Evolutionary conservation across 2,888 invertebrate species (phyloP).

Genomic region (Argyresthia goedartella): DNA sequence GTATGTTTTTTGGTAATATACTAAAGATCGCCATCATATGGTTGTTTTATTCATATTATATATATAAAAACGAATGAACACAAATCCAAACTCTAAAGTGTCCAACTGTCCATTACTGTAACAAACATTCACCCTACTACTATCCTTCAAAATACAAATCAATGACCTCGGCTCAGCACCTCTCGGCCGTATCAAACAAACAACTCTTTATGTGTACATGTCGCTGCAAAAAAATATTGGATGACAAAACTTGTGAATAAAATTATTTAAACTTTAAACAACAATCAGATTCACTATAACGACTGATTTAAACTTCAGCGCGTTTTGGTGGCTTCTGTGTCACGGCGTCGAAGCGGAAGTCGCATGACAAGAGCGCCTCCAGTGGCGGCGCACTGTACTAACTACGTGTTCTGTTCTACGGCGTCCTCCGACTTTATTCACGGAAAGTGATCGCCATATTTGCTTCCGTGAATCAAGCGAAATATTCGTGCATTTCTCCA

Average conservation of each 20-base stretch:
- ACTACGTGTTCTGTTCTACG: constrained; percentile 67
- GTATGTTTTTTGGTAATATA: too few relatives aligned
- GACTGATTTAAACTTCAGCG: background rate
- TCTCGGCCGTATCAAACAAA: background rate
- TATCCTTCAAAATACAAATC: background rate
- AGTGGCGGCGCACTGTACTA: constrained; percentile 65
- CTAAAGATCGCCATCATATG: too few relatives aligned
- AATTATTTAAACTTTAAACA: too few relatives aligned
- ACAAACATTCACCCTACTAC: background rate
- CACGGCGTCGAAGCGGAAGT: constrained; percentile 58
- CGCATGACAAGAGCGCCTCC: constrained; percentile 30
- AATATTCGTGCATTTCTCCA: constrained; percentile 63
- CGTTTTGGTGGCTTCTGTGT: constrained; percentile 7
- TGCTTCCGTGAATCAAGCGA: constrained; percentile 67
- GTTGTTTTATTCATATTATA: too few relatives aligned
- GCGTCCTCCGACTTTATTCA: constrained; percentile 70
- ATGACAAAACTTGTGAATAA: too few relatives aligned
- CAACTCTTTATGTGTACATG: background rate
- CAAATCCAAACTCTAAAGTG: too few relatives aligned
- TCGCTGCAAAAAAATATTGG: too few relatives aligned
- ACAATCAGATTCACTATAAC: too few relatives aligned
- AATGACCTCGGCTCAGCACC: background rate
- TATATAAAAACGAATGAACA: too few relatives aligned
- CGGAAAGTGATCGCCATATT: constrained; percentile 69
- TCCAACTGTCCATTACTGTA: background rate